phyloP scores from a whole-genome alignment of 2,888 invertebrate species.

The Pachymerium ferrugineum region DNA sequence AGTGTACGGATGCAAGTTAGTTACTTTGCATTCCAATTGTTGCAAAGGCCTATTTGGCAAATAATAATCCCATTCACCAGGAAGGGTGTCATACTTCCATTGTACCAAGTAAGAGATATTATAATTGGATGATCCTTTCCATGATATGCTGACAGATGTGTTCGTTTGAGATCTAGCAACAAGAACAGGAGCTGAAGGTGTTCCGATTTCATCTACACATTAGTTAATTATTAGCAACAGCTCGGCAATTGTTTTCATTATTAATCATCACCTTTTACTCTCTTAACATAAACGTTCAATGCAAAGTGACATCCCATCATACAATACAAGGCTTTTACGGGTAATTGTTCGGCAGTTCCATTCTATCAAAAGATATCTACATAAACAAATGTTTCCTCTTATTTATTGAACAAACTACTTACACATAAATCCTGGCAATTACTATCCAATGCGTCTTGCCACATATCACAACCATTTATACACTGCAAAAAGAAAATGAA shows the following conservation, averaged over 20 bases:
- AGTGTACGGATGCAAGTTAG: conserved; percentile 76
- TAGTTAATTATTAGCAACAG: background rate
- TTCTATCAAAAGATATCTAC: background rate
- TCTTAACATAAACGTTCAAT: conserved; percentile 65
- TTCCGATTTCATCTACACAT: conserved; percentile 58
- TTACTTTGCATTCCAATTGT: conserved; percentile 51
- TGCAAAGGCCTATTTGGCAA: conserved; percentile 37
- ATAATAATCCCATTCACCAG: conserved; percentile 75
- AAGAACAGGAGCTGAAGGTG: conserved; percentile 67
- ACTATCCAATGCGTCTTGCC: conserved; percentile 67
- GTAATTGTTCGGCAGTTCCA: conserved; percentile 28
- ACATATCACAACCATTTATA: conserved; percentile 68
- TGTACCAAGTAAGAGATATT: conserved; percentile 59
- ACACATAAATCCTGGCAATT: conserved; percentile 77
- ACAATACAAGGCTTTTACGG: conserved; percentile 62
- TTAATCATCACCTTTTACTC: conserved; percentile 57
- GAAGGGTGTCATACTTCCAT: conserved; percentile 58
- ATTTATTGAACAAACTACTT: conserved; percentile 52
- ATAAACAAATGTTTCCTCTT: background rate
- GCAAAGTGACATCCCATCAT: conserved; percentile 78
- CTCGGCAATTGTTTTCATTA: background rate
- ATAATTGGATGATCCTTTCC: conserved; percentile 55
- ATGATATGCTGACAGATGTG: conserved; percentile 71
- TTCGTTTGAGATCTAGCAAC: conserved; percentile 71
- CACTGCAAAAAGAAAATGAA: conserved; percentile 68